Evolutionary conservation across 2,797 vertebrate species (phyloP).

Genomic region (Esox lucius): DNA sequence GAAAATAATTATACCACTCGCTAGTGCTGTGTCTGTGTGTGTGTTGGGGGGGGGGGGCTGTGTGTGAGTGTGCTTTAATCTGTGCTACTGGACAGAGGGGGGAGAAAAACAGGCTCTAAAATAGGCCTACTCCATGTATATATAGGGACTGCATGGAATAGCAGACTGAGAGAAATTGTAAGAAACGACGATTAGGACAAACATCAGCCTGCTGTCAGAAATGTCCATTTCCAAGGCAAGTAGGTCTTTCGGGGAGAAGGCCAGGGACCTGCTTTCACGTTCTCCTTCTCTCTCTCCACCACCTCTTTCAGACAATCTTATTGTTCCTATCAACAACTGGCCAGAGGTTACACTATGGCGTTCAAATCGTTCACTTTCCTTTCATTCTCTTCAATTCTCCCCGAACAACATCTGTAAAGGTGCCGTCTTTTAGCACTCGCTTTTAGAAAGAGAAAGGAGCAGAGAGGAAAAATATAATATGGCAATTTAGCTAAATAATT

Average conservation of each 20-base stretch:
- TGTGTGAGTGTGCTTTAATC: slow-evolving; percentile 29
- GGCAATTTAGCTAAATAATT: slow-evolving; percentile 86
- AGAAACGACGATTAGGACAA: slow-evolving; percentile 40
- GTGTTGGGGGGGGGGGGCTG: slow-evolving; percentile 11
- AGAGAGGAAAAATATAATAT: slow-evolving; percentile 75
- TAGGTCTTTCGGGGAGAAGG: too few species aligned
- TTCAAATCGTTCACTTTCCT: slow-evolving; percentile 61
- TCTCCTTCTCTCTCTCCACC: too few species aligned
- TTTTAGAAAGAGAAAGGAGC: slow-evolving; percentile 55
- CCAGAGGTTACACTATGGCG: slow-evolving; percentile 59
- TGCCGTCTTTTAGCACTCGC: slow-evolving; percentile 40
- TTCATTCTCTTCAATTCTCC: slow-evolving; percentile 48
- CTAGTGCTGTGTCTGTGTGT: slow-evolving; percentile 22
- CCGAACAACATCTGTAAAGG: slow-evolving; percentile 57
- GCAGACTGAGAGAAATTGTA: background rate
- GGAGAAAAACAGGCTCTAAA: slow-evolving; percentile 9
- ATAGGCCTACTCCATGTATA: slow-evolving; percentile 18
- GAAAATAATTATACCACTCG: slow-evolving; percentile 48
- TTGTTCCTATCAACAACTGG: slow-evolving; percentile 70
- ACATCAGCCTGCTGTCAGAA: slow-evolving; percentile 40
- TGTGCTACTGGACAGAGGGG: slow-evolving; percentile 12
- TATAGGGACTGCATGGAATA: slow-evolving; percentile 3
- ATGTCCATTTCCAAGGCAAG: slow-evolving; percentile 17
- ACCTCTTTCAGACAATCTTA: slow-evolving; percentile 17
- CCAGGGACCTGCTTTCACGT: too few species aligned